phyloP scores from a whole-genome alignment of 30 jellyfish, hydroid and myxozoan genomes.

The Hydractinia symbiolongicarpus region DNA sequence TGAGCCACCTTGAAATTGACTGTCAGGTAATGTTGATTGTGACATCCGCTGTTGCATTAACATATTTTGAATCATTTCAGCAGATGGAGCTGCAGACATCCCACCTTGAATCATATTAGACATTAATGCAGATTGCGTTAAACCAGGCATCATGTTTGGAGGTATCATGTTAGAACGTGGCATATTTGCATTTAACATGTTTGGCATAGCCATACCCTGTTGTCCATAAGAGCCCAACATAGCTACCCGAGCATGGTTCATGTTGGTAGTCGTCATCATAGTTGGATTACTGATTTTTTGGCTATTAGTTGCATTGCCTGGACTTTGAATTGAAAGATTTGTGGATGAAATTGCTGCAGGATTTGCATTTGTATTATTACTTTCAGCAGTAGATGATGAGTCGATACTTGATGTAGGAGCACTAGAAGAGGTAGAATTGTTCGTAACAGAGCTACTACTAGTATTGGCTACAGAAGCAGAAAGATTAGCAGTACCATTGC shows the following conservation, averaged over 20 bases:
- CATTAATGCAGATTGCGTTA: neutral
- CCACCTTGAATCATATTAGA: constrained; percentile 15
- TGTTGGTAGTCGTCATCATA: neutral
- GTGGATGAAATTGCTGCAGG: neutral
- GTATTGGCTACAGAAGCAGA: constrained; percentile 8
- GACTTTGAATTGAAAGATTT: neutral
- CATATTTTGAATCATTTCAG: constrained; percentile 40
- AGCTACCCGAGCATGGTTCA: constrained; percentile 17
- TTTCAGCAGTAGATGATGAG: neutral
- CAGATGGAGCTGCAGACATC: constrained; percentile 34
- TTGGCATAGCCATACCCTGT: neutral
- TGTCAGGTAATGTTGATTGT: constrained; percentile 5
- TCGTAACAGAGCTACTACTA: neutral
- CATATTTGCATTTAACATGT: neutral
- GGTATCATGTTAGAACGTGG: neutral
- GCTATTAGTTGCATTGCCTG: too few relatives aligned
- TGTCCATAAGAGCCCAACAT: constrained; percentile 13
- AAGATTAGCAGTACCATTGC: neutral
- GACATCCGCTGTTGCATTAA: constrained; percentile 42
- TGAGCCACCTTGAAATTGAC: constrained; percentile 1
- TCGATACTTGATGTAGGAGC: neutral
- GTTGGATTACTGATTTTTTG: neutral
- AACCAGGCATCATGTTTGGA: constrained; percentile 15
- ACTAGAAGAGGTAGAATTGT: neutral
- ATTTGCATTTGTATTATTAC: neutral